phyloP scores from a whole-genome alignment of 2,113 vertebrate species.

The Microtus pennsylvanicus region DNA sequence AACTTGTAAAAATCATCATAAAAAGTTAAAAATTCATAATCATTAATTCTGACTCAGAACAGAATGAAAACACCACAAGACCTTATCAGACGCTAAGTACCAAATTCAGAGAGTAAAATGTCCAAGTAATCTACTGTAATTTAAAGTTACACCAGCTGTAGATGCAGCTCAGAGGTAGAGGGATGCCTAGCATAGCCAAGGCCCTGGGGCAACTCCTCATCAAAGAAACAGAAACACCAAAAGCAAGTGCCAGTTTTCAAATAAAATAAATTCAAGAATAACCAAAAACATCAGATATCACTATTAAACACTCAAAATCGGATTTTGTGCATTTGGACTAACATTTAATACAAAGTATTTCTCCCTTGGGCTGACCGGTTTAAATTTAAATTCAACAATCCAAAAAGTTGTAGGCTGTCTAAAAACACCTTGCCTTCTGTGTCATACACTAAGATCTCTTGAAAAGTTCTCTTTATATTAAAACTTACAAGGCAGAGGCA shows the following conservation, averaged over 20 bases:
- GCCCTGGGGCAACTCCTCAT: not conserved
- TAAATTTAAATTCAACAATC: slow-evolving; percentile 50
- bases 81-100: slow-evolving; percentile 51
- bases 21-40: slow-evolving; percentile 68
- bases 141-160: slow-evolving; percentile 44
- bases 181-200: not conserved
- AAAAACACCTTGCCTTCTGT: slow-evolving; percentile 61
- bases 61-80: slow-evolving; percentile 60
- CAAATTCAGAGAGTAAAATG: slow-evolving; percentile 65
- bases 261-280: slow-evolving; percentile 49
- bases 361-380: not conserved
- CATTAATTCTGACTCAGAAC: slow-evolving; percentile 69
- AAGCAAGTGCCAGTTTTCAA: slow-evolving; percentile 58
- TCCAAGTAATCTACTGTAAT: slow-evolving; percentile 61
- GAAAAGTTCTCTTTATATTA: slow-evolving; percentile 59
- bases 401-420: slow-evolving; percentile 39
- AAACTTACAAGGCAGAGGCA: slow-evolving; percentile 1
- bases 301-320: slow-evolving; percentile 58
- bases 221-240: slow-evolving; percentile 4
- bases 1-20: slow-evolving; percentile 56
- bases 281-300: slow-evolving; percentile 30
- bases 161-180: not conserved
- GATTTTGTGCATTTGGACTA: slow-evolving; percentile 47
- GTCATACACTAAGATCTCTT: slow-evolving; percentile 38
- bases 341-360: slow-evolving; percentile 25